Evolutionary conservation across 2,797 vertebrate species (phyloP).

Genomic region (Manis javanica): DNA sequence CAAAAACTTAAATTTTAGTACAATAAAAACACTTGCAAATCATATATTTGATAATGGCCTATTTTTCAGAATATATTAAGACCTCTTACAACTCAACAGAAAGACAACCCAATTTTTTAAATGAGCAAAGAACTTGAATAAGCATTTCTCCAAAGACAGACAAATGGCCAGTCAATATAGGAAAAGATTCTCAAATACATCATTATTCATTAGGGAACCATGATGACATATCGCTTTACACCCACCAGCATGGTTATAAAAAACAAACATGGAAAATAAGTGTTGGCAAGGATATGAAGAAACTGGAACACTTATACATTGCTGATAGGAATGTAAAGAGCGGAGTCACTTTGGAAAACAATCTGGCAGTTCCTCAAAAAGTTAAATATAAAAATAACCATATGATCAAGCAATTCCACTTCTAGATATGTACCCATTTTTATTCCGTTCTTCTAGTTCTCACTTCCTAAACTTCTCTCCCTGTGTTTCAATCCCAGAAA

Average conservation of each 20-base stretch:
- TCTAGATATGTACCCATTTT: accelerated
- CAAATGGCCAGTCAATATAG: not conserved
- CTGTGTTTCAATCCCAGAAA: not conserved
- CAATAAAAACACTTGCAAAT: not conserved
- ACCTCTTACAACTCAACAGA: not conserved
- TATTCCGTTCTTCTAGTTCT: too few species aligned
- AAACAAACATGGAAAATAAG: not conserved
- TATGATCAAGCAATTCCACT: not conserved
- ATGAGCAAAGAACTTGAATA: not conserved
- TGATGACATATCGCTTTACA: not conserved
- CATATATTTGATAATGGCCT: not conserved
- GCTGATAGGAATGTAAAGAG: not conserved
- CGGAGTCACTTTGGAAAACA: not conserved
- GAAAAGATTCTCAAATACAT: not conserved
- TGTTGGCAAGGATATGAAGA: not conserved
- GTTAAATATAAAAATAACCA: not conserved
- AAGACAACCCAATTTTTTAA: not conserved
- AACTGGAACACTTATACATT: not conserved
- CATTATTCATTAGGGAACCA: not conserved
- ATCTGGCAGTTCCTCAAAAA: not conserved
- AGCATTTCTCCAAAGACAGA: not conserved
- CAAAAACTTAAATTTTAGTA: not conserved
- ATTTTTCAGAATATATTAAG: not conserved
- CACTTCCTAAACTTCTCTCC: not conserved
- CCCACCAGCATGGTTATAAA: not conserved